Percentiles rank a stretch among this genome's conserved stretches.
phyloP scores from a whole-genome alignment of 2,888 invertebrate genomes.

The Idaea straminata region DNA sequence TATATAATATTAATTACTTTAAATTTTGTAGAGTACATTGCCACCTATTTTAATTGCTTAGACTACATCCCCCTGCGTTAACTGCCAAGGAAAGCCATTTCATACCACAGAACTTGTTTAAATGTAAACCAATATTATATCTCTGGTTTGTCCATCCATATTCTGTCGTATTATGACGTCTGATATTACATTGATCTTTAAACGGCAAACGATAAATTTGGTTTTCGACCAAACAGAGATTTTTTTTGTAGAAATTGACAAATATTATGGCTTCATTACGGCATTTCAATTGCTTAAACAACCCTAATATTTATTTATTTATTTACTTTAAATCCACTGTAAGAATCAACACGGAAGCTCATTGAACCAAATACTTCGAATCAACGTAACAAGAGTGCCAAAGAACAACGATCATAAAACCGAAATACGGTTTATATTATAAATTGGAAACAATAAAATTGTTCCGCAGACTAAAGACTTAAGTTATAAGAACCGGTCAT shows the following conservation, averaged over 20 bases:
- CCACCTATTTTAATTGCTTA: no score
- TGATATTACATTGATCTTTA: no score
- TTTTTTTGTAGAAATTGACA: neutral
- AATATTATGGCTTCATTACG: neutral
- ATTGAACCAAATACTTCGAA: slow-evolving; percentile 9
- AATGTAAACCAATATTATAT: no score
- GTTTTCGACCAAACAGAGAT: no score
- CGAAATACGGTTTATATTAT: slow-evolving; percentile 1
- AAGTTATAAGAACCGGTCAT: neutral
- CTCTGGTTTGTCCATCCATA: no score
- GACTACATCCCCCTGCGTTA: no score
- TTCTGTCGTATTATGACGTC: no score
- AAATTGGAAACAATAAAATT: slow-evolving; percentile 22
- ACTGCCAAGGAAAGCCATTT: no score
- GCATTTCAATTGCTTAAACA: neutral
- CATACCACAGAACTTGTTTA: no score
- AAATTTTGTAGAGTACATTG: no score
- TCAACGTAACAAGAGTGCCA: slow-evolving; percentile 5
- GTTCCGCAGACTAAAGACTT: neutral
- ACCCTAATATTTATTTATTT: neutral
- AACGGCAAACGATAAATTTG: no score
- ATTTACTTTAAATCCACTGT: neutral
- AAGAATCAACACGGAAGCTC: slow-evolving; percentile 41
- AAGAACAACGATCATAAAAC: slow-evolving; percentile 18
- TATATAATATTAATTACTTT: no score